These are phyloP conservation scores for Drosophila sproati DNA, from an alignment of 1,140 invertebrate species.

Conservation along the genomic window DNA sequence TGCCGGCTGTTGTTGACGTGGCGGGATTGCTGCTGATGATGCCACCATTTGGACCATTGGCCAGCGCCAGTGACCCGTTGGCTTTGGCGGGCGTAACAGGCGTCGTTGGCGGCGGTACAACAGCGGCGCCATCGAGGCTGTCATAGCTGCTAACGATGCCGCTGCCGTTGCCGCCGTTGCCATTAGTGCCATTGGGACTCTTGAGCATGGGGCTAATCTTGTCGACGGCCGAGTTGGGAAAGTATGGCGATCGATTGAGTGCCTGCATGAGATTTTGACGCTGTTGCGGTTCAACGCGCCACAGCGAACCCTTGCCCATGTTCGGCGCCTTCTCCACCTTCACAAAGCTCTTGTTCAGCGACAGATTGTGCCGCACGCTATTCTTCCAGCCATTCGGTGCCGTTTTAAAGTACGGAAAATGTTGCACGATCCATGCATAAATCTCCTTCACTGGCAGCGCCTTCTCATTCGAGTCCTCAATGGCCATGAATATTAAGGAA, in stretches of 20 bases:
- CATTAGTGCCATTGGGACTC: slow-evolving; percentile 57
- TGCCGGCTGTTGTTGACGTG: slow-evolving; percentile 6
- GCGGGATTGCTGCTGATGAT: slow-evolving; percentile 17
- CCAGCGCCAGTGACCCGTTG: slow-evolving; percentile 44
- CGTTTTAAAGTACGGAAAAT: slow-evolving; percentile 98
- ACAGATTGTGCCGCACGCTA: slow-evolving; percentile 97
- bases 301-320: slow-evolving; percentile 96
- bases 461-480: slow-evolving; percentile 95
- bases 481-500: slow-evolving; percentile 98
- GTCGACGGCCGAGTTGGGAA: slow-evolving; percentile 87
- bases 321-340: slow-evolving; percentile 97
- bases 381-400: slow-evolving; percentile 99
- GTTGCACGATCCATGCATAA: slow-evolving; percentile 98
- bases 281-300: slow-evolving; percentile 97
- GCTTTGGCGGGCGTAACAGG: slow-evolving; percentile 49
- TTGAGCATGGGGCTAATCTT: slow-evolving; percentile 79
- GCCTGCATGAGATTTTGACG: slow-evolving; percentile 94
- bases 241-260: slow-evolving; percentile 92
- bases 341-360: slow-evolving; percentile 98
- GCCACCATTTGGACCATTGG: slow-evolving; percentile 39
- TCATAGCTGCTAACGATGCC: slow-evolving; percentile 42
- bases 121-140: slow-evolving; percentile 37
- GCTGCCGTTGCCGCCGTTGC: background rate
- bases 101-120: background rate
- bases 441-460: slow-evolving; percentile 98